Conservation (phyloP, 2,113 vertebrate genomes). For the Thinocorus orbignyianus region DNA sequence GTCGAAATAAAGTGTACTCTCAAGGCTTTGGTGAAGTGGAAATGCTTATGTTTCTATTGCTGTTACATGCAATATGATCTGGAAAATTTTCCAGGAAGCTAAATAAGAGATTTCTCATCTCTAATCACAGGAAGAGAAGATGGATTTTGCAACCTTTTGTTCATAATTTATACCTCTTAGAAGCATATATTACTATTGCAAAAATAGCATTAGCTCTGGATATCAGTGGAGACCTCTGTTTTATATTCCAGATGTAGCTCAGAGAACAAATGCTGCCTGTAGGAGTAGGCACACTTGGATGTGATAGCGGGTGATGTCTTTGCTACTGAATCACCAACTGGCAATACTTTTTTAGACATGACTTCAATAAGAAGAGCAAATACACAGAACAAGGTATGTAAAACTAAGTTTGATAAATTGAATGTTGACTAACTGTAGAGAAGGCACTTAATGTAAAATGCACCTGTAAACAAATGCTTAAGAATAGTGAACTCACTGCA, state of each 20-base stretch:
- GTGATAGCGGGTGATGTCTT: not conserved
- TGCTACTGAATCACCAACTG: not conserved
- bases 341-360: not conserved
- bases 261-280: not conserved
- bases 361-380: not conserved
- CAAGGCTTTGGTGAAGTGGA: not conserved
- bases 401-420: not conserved
- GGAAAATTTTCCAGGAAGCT: not conserved
- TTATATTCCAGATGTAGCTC: not conserved
- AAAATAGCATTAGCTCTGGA: not conserved
- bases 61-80: not conserved
- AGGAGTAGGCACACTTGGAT: not conserved
- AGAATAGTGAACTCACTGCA: not conserved
- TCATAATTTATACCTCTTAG: not conserved
- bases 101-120: not conserved
- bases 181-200: not conserved
- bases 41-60: not conserved
- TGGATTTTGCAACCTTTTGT: not conserved
- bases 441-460: not conserved
- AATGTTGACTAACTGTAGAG: not conserved
- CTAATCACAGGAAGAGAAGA: not conserved
- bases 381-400: not conserved
- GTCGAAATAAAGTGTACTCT: not conserved
- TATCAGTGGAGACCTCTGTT: not conserved
- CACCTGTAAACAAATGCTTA: not conserved